These are phyloP conservation scores for Drosophila stalkeri DNA, from an alignment of 2,888 invertebrate species.

Conservation along the genomic window DNA sequence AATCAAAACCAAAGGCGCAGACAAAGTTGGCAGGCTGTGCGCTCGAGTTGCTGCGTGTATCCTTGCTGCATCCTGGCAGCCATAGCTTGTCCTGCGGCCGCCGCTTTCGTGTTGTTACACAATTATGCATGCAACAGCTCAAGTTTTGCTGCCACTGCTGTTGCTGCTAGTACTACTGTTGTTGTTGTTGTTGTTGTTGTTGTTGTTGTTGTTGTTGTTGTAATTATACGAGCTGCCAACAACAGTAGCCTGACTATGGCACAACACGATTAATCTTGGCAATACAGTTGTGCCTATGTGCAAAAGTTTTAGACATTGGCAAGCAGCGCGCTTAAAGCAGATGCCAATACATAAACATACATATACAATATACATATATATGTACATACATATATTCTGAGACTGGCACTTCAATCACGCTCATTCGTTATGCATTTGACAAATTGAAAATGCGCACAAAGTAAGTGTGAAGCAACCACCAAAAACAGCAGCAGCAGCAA, in stretches of 20 bases:
- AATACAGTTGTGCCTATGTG: conserved; percentile 51
- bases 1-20: conserved; percentile 74
- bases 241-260: conserved; percentile 42
- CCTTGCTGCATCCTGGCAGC: conserved; percentile 52
- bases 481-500: conserved; percentile 4
- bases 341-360: background rate
- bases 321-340: conserved; percentile 35
- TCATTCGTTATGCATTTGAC: conserved; percentile 79
- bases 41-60: conserved; percentile 44
- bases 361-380: background rate
- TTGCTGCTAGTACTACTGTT: background rate
- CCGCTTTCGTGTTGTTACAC: conserved; percentile 69
- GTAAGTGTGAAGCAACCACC: conserved; percentile 55
- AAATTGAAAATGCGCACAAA: conserved; percentile 77
- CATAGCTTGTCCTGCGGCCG: conserved; percentile 36
- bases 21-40: conserved; percentile 60
- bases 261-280: conserved; percentile 79
- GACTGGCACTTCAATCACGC: conserved; percentile 76
- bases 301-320: conserved; percentile 33
- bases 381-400: conserved; percentile 29
- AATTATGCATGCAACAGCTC: conserved; percentile 74
- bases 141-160: conserved; percentile 28
- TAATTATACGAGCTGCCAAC: conserved; percentile 78
- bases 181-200: conserved; percentile 11
- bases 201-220: conserved; percentile 57